Percentiles rank a stretch among this genome's conserved stretches.
Conservation (phyloP, 2,888 invertebrate genomes). For the Ophonus ardosiacus region DNA sequence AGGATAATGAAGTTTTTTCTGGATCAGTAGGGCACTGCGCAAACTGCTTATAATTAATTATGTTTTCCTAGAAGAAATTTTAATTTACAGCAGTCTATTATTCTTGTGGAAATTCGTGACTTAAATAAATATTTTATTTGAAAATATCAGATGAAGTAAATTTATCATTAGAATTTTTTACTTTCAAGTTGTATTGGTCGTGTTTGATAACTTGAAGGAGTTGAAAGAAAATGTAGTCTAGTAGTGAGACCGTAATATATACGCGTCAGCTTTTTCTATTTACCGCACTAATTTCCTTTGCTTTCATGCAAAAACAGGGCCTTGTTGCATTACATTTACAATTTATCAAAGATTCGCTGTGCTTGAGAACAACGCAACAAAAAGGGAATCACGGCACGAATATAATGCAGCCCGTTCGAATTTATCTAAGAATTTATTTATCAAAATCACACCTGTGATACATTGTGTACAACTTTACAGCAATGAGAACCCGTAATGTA, state of each 20-base stretch:
- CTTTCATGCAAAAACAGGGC: slow-evolving; percentile 39
- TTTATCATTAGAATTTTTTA: slow-evolving; percentile 16
- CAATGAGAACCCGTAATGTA: too few relatives aligned
- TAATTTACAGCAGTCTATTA: not conserved
- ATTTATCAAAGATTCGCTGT: slow-evolving; percentile 46
- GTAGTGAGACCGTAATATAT: slow-evolving; percentile 36
- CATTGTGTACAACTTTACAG: too few relatives aligned
- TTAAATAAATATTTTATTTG: slow-evolving; percentile 3
- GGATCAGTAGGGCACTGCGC: not conserved
- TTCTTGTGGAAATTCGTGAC: slow-evolving; percentile 6
- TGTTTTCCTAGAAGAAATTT: not conserved
- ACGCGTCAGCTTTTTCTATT: slow-evolving; percentile 29
- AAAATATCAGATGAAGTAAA: not conserved
- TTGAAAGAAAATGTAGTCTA: slow-evolving; percentile 32
- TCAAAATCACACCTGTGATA: too few relatives aligned
- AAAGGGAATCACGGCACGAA: not conserved
- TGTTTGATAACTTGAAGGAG: not conserved
- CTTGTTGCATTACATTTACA: slow-evolving; percentile 37
- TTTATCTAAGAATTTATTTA: not conserved
- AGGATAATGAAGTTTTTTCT: not conserved
- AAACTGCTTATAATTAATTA: not conserved
- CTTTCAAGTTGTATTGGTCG: not conserved
- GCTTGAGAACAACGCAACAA: slow-evolving; percentile 15
- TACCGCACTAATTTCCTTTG: slow-evolving; percentile 37
- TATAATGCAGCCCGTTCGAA: not conserved